Evolutionary conservation across 2,888 invertebrate species (phyloP).

Genomic region (Lissonota sp.): DNA sequence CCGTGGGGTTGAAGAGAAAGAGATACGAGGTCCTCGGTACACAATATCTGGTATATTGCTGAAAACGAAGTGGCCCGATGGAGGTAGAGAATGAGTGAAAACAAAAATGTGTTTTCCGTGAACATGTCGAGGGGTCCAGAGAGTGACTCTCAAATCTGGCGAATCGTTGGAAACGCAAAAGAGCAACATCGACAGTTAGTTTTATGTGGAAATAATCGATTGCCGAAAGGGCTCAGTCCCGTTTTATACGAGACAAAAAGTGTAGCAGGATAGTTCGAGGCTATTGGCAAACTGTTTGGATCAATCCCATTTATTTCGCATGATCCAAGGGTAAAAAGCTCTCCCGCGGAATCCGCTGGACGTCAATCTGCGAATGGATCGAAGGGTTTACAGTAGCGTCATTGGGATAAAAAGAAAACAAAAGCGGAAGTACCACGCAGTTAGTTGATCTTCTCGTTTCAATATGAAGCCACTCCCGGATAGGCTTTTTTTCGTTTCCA

Average conservation of each 20-base stretch:
- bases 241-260: too few relatives aligned
- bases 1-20: constrained; percentile 8
- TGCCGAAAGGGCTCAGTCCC: too few relatives aligned
- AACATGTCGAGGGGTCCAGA: constrained; percentile 20
- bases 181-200: constrained; percentile 4
- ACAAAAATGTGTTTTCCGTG: constrained; percentile 53
- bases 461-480: constrained; percentile 34
- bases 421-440: constrained; percentile 19
- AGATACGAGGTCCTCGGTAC: constrained; percentile 1
- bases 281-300: too few relatives aligned
- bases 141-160: constrained; percentile 58
- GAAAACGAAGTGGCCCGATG: constrained; percentile 52
- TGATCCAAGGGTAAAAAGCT: constrained; percentile 15
- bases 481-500: constrained; percentile 39
- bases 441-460: constrained; percentile 42
- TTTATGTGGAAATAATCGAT: too few relatives aligned
- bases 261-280: too few relatives aligned
- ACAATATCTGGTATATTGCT: background rate
- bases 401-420: background rate
- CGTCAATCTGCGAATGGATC: constrained; percentile 34
- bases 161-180: constrained; percentile 53
- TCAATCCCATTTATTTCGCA: too few relatives aligned
- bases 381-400: too few relatives aligned
- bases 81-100: constrained; percentile 50
- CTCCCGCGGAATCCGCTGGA: constrained; percentile 30